phyloP scores from a whole-genome alignment of 2,113 vertebrate species.

The Lutjanus erythropterus region DNA sequence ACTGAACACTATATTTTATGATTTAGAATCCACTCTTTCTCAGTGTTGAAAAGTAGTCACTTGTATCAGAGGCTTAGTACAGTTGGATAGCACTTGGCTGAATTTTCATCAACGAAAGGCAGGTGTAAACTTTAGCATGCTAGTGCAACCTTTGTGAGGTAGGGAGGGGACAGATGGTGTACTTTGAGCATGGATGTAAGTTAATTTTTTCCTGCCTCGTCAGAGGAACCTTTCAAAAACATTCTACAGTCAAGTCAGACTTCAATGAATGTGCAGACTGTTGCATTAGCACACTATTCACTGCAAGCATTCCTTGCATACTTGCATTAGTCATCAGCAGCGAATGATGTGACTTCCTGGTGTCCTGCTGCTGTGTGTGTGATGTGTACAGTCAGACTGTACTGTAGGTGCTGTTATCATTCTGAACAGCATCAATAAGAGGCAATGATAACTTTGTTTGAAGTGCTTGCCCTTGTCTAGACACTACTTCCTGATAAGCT shows the following conservation, averaged over 20 bases:
- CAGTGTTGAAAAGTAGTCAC: neutral
- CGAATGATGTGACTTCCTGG: neutral
- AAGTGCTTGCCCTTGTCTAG: conserved; percentile 14
- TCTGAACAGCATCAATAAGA: neutral
- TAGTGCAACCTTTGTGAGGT: neutral
- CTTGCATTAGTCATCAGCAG: neutral
- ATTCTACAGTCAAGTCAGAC: neutral
- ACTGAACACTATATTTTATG: neutral
- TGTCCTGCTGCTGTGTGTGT: conserved; percentile 3
- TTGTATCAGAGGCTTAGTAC: neutral
- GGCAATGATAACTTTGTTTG: neutral
- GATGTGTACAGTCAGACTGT: neutral
- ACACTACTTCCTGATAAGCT: conserved; percentile 8
- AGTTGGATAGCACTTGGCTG: neutral
- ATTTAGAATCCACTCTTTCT: neutral
- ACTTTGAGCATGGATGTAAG: conserved; percentile 23
- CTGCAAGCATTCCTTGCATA: conserved; percentile 35
- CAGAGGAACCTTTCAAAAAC: conserved; percentile 14
- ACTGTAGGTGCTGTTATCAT: neutral
- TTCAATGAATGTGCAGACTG: neutral
- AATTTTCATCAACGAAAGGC: neutral
- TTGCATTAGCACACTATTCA: neutral
- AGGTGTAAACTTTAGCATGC: neutral
- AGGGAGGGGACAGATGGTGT: neutral
- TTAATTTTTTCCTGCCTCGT: neutral